Conservation (phyloP, 2,888 invertebrate species). For the Liodrosophila aerea region DNA sequence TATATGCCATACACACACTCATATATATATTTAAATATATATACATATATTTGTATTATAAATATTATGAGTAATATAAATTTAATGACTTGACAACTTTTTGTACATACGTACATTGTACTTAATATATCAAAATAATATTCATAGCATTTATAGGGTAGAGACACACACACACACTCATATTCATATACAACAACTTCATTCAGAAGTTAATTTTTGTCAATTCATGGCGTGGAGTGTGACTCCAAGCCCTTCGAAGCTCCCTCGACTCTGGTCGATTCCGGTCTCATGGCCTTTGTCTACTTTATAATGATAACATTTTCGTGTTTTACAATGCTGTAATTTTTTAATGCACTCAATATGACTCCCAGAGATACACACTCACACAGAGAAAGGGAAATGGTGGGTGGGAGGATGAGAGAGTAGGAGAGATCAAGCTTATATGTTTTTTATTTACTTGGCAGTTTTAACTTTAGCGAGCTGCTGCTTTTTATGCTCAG, state of each 20-base stretch:
- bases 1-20: constrained; percentile 3
- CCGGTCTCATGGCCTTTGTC: constrained; percentile 51
- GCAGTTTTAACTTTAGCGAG: constrained; percentile 34
- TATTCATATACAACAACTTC: constrained; percentile 30
- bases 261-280: constrained; percentile 34
- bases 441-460: constrained; percentile 32
- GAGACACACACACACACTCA: constrained; percentile 10
- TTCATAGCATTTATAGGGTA: constrained; percentile 27
- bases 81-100: constrained; percentile 63
- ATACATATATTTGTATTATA: constrained; percentile 5
- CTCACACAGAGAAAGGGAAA: background rate
- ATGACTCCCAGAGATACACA: constrained; percentile 35
- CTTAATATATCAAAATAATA: constrained; percentile 39
- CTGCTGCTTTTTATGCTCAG: constrained; percentile 46
- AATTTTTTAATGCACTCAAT: constrained; percentile 68
- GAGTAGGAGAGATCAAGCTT: no score
- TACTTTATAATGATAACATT: constrained; percentile 78
- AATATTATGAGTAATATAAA: constrained; percentile 62
- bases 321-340: constrained; percentile 73
- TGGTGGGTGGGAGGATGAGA: no score
- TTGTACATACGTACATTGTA: constrained; percentile 19
- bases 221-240: constrained; percentile 45
- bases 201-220: constrained; percentile 46
- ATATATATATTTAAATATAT: constrained; percentile 36
- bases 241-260: background rate